Percentiles rank a stretch among this genome's conserved stretches.
These are phyloP conservation scores for Acrossocheilus wenchowensis DNA, from an alignment of 2,797 vertebrate genomes.

Conservation along the genomic window DNA sequence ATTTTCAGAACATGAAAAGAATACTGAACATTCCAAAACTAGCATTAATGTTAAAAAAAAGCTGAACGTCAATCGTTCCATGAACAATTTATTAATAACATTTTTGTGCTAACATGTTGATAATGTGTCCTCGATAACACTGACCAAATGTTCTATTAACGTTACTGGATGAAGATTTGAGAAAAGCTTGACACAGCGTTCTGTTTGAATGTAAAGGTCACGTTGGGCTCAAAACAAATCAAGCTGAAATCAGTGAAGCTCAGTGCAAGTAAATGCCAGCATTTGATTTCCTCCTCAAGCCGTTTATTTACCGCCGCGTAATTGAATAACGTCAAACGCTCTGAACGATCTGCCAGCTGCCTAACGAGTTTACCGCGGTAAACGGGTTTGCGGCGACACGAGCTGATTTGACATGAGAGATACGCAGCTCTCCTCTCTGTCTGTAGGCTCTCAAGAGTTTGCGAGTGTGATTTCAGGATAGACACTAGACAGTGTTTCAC, in stretches of 20 bases:
- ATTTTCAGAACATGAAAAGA: too few relatives aligned
- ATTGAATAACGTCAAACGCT: background rate
- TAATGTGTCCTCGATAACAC: too few relatives aligned
- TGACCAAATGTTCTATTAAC: too few relatives aligned
- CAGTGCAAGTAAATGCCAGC: constrained; percentile 17
- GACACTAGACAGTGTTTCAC: background rate
- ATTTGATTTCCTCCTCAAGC: constrained; percentile 1
- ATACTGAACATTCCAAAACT: too few relatives aligned
- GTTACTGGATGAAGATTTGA: too few relatives aligned
- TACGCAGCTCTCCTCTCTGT: too few relatives aligned
- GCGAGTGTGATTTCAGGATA: background rate
- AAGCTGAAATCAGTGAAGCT: constrained; percentile 3
- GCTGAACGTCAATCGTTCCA: too few relatives aligned
- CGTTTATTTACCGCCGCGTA: constrained; percentile 1
- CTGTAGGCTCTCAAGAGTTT: background rate
- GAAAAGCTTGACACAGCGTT: too few relatives aligned
- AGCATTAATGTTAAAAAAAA: too few relatives aligned
- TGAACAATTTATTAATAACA: too few relatives aligned
- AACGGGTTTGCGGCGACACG: background rate
- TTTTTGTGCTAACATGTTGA: too few relatives aligned
- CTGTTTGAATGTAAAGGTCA: background rate
- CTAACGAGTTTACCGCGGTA: constrained; percentile 10
- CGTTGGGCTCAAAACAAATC: background rate
- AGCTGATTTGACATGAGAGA: background rate
- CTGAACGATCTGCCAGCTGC: background rate